Base-by-base conservation (phyloP, 1,140 invertebrate genomes). In the Brachionus asplanchnoidis region DNA sequence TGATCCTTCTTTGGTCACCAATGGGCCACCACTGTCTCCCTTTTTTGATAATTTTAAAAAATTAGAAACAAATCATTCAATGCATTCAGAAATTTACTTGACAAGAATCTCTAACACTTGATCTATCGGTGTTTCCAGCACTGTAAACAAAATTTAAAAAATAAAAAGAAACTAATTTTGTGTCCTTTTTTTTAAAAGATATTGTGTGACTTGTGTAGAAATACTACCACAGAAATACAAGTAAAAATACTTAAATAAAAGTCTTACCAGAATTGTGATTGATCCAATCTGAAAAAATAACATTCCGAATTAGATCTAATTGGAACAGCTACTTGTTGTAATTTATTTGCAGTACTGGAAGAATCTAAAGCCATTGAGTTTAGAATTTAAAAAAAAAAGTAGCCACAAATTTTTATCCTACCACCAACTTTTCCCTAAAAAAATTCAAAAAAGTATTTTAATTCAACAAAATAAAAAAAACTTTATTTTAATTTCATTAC, bases 1-100 rank as follows among this genome's bases (percentile, higher is more conserved):
- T 23, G 32, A 23, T 40, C 17, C 23, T 60, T 65, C 79, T 60
- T 65, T 65, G 20, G 79, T 65, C 6, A 82, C 53, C 20, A 82
- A 82, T 82, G 79, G 79, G 20, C 79, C 79, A 82, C 79, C 79
- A 26, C 79, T 82, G 42, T 82, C 79, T 65, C 79, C 79, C 79
- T 82, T 28, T 77, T n/a, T 77, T 1, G n/a, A 14, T 9, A 77
- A 77, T 26, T 46, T 77, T 17, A 7, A 28, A 28, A 17, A 20
- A 20, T 44, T 11, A 1, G 3, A 75, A 4, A 44, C 0, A 23
- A 12, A 3, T 17, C 9, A 40, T 17, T 32, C 23, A 8, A 6
- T 2, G 26, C 32, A n/a, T 26, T 75, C 20, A 44, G 1, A n/a
- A 70, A 36, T 20, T 77, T 77, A 77, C 73, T 77, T 77, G 73